Base-by-base conservation (phyloP, 1,140 invertebrate genomes). In the Centruroides sculpturatus region DNA sequence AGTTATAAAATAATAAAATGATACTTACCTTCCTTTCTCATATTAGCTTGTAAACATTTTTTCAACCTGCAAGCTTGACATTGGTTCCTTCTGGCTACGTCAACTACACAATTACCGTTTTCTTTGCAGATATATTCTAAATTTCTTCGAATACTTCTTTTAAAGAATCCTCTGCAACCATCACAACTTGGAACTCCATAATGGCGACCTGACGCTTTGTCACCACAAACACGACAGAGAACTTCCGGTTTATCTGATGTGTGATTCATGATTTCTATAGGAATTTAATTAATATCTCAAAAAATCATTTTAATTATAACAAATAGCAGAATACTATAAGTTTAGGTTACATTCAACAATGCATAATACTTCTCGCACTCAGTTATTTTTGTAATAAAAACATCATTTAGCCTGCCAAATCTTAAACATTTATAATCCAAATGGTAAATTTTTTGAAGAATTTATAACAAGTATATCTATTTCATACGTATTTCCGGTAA, bases 111-210 rank as follows among this genome's bases (percentile, higher is more conserved):
- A 7, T 80, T 79, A 0, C 87, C 87, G 61, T 82, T 85, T 73
- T 94, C 92, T 71, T 97, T 97, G 72, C 92, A 97, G 5, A 91
- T 82, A 74, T 94, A 95, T 70, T 92, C 89, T 68, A 94, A 73
- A 71, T 91, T 92, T 66, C 89, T 87, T 64, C 87, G 76, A 66
- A 94, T 90, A 67, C 85, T 88, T 59, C 90, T 75, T 73, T 94
- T 94, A 75, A 95, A 95, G 75, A 95, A 95, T 49, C 90, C 91
- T 50, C 90, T 75, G 71, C 91, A 95, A 7, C 88, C 88, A 71
- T 92, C 89, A 71, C 90, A 94, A 68, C 84, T 86, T 11, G 84
- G 80, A n/a, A 93, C 89, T 1, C 90, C 89, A 71, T 93, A 93
- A 73, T 93, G 90, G 70, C 92, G 90, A 10, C 91, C 91, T 0